Conservation (phyloP, 2,888 invertebrate genomes). For the Altica lythri region DNA sequence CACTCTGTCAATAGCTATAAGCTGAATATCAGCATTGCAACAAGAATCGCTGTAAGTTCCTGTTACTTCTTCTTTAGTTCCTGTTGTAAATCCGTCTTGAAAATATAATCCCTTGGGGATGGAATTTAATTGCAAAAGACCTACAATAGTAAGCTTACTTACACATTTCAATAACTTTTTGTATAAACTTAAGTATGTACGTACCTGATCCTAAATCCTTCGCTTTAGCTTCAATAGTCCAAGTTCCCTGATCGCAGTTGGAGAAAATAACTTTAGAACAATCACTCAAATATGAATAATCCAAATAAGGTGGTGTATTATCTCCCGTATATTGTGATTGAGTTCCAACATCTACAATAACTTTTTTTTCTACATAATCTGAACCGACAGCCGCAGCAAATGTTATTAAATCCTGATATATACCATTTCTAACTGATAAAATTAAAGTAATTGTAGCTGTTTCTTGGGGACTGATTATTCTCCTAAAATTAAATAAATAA, state of each 20-base stretch:
- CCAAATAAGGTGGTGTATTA: slow-evolving; percentile 44
- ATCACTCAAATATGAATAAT: slow-evolving; percentile 57
- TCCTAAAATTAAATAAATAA: slow-evolving; percentile 31
- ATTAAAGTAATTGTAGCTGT: slow-evolving; percentile 61
- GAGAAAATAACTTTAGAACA: slow-evolving; percentile 54
- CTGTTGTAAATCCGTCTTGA: slow-evolving; percentile 67
- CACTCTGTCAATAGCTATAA: slow-evolving; percentile 70
- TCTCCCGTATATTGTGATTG: slow-evolving; percentile 39
- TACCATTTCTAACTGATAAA: slow-evolving; percentile 45
- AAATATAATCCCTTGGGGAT: slow-evolving; percentile 67
- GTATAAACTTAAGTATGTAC: too few species aligned
- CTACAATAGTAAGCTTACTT: slow-evolving; percentile 54
- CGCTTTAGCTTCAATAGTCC: slow-evolving; percentile 72
- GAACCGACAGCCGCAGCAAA: slow-evolving; percentile 61
- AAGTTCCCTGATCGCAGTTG: slow-evolving; percentile 67
- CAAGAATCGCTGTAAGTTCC: slow-evolving; percentile 75
- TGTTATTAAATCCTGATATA: slow-evolving; percentile 65
- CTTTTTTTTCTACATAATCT: slow-evolving; percentile 54
- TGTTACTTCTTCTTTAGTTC: slow-evolving; percentile 67
- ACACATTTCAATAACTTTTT: too few species aligned
- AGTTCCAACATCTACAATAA: slow-evolving; percentile 55
- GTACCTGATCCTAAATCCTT: slow-evolving; percentile 71
- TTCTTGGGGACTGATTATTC: slow-evolving; percentile 58
- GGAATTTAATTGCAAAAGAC: slow-evolving; percentile 65
- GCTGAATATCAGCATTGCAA: slow-evolving; percentile 69